Evolutionary conservation across 2,888 invertebrate species (phyloP).

Genomic region (Chloromyia formosa): DNA sequence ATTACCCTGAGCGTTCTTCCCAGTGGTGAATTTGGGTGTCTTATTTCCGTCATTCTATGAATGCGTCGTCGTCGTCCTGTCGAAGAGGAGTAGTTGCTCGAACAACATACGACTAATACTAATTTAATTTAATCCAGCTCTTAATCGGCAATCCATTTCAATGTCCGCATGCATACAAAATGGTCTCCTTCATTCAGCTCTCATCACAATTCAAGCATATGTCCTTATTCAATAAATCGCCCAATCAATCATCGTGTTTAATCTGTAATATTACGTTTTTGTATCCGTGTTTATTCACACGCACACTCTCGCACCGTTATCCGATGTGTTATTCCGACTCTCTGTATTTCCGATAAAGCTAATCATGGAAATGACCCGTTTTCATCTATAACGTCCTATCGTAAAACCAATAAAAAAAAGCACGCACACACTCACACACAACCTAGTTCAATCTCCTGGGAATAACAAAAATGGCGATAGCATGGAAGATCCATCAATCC

Average conservation of each 20-base stretch:
- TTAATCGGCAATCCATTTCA: too few species aligned
- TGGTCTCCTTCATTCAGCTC: too few species aligned
- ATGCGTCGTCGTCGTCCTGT: too few species aligned
- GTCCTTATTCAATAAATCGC: conserved; percentile 16
- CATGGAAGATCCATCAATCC: conserved; percentile 28
- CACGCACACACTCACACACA: neutral
- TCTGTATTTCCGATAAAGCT: conserved; percentile 30
- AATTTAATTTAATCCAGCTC: too few species aligned
- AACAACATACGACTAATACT: too few species aligned
- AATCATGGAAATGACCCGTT: conserved; percentile 32
- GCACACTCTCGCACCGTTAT: too few species aligned
- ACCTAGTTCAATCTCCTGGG: neutral
- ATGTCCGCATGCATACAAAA: too few species aligned
- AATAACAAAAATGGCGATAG: neutral
- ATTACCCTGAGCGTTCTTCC: too few species aligned
- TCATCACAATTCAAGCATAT: neutral
- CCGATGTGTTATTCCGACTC: conserved; percentile 13
- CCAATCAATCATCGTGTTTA: conserved; percentile 26
- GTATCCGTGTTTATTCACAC: neutral
- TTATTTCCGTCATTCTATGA: too few species aligned
- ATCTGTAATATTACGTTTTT: neutral
- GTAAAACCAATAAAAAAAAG: neutral
- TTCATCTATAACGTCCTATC: conserved; percentile 27
- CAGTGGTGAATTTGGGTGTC: too few species aligned
- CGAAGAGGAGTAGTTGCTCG: too few species aligned